These are phyloP conservation scores for Nestor notabilis DNA, from an alignment of 2,113 vertebrate species.

Conservation along the genomic window DNA sequence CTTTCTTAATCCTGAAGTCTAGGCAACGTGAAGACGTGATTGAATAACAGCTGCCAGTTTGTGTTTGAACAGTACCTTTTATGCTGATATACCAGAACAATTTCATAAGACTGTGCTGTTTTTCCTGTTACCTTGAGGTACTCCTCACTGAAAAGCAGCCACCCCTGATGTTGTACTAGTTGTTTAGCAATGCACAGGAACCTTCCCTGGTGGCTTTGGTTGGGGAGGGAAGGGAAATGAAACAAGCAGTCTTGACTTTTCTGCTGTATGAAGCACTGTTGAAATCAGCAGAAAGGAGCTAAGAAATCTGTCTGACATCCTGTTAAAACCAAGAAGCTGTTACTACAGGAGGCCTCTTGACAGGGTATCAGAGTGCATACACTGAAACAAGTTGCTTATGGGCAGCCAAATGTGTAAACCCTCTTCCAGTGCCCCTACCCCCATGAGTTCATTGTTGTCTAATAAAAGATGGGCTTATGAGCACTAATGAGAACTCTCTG, in stretches of 20 bases:
- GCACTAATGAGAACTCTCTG: conserved; percentile 48
- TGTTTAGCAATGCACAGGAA: neutral
- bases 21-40: neutral
- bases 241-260: conserved; percentile 33
- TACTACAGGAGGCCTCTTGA: conserved; percentile 59
- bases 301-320: conserved; percentile 49
- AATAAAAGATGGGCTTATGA: conserved; percentile 48
- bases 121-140: neutral
- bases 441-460: conserved; percentile 42
- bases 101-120: neutral
- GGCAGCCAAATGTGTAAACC: conserved; percentile 24
- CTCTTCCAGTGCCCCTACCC: conserved; percentile 22
- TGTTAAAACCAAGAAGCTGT: conserved; percentile 54
- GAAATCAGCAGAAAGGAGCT: conserved; percentile 52
- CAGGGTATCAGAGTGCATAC: conserved; percentile 41
- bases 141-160: neutral
- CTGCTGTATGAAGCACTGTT: conserved; percentile 11
- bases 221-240: conserved; percentile 8
- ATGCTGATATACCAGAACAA: neutral
- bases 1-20: neutral
- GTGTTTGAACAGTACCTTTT: neutral
- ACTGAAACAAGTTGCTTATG: conserved; percentile 63
- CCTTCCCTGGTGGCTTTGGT: neutral
- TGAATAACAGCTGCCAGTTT: neutral
- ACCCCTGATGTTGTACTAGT: neutral